Percentiles rank a stretch among this genome's conserved stretches.
These are phyloP conservation scores for Aphodius granarius DNA, from an alignment of 2,888 invertebrate genomes.

Conservation along the genomic window DNA sequence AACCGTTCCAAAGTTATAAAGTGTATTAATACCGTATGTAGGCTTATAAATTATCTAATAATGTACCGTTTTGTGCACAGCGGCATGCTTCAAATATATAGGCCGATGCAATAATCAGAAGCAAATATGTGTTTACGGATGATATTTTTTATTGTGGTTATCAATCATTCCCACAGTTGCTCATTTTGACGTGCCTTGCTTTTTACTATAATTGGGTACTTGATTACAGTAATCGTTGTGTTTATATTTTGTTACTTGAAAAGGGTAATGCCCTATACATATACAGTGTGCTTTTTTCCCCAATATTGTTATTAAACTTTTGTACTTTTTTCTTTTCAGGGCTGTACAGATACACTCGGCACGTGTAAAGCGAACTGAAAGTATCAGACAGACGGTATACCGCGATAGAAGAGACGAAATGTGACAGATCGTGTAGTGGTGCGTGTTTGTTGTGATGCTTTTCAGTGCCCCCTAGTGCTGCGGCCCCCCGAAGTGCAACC, in stretches of 20 bases:
- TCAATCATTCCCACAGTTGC: conserved; percentile 1
- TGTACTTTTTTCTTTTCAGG: not conserved
- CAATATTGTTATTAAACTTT: not conserved
- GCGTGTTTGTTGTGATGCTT: conserved; percentile 39
- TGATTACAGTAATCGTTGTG: too few species aligned
- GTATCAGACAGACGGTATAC: not conserved
- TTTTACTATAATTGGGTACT: not conserved
- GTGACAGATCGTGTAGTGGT: conserved; percentile 37
- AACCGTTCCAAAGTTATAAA: conserved; percentile 6
- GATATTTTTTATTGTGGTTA: conserved; percentile 9
- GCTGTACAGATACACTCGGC: not conserved
- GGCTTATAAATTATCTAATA: conserved; percentile 5
- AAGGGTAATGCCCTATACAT: too few species aligned
- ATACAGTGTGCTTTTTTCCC: too few species aligned
- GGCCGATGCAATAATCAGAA: not conserved
- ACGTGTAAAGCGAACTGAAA: conserved; percentile 23
- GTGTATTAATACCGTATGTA: not conserved
- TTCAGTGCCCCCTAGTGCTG: conserved; percentile 39
- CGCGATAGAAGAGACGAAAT: conserved; percentile 30
- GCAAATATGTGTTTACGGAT: conserved; percentile 5
- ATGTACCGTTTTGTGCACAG: not conserved
- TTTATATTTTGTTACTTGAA: too few species aligned
- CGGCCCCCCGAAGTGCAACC: conserved; percentile 38
- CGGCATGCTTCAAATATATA: not conserved
- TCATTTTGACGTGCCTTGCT: not conserved